A percentile compares a stretch with the other conserved stretches of the same genome.
Evolutionary conservation across 1,140 invertebrate species (phyloP).

Genomic region (Tyrophagus putrescentiae): DNA sequence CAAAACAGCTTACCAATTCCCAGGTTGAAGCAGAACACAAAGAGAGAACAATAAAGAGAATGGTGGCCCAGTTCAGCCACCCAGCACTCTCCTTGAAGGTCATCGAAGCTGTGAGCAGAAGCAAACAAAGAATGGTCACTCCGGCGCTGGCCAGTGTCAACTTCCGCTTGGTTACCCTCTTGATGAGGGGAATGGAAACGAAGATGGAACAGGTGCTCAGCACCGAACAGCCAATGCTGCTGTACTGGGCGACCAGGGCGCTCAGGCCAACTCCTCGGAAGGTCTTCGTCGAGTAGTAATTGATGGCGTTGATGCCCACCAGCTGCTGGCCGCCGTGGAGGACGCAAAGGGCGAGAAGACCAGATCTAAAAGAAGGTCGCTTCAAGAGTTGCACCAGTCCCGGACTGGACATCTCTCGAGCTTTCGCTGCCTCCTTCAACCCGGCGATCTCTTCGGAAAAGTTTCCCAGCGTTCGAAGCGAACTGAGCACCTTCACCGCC

Average conservation of each 20-base stretch:
- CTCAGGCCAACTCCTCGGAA: constrained; percentile 30
- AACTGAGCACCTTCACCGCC: constrained; percentile 48
- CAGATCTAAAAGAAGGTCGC: constrained; percentile 39
- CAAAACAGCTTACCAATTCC: too few species aligned
- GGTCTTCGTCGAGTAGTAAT: constrained; percentile 34
- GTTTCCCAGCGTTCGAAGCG: too few species aligned
- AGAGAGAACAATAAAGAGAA: constrained; percentile 50
- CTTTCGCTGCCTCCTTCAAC: constrained; percentile 26
- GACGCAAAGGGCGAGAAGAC: constrained; percentile 51
- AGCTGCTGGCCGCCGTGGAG: constrained; percentile 68
- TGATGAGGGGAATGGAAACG: constrained; percentile 22
- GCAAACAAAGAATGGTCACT: not conserved
- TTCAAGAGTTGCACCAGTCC: constrained; percentile 18
- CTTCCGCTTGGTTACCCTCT: not conserved
- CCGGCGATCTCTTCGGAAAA: constrained; percentile 34
- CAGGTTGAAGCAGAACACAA: too few species aligned
- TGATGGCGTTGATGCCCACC: constrained; percentile 63
- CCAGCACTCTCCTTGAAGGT: constrained; percentile 30
- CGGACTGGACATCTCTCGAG: constrained; percentile 6
- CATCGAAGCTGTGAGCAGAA: constrained; percentile 9
- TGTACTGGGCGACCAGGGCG: constrained; percentile 28
- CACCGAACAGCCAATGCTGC: constrained; percentile 29
- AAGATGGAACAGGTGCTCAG: constrained; percentile 32
- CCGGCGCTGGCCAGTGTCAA: not conserved
- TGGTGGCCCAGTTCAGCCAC: constrained; percentile 51